Evolutionary conservation across 2,888 invertebrate genomes (phyloP).

Genomic region (Quadroppia sp.): DNA sequence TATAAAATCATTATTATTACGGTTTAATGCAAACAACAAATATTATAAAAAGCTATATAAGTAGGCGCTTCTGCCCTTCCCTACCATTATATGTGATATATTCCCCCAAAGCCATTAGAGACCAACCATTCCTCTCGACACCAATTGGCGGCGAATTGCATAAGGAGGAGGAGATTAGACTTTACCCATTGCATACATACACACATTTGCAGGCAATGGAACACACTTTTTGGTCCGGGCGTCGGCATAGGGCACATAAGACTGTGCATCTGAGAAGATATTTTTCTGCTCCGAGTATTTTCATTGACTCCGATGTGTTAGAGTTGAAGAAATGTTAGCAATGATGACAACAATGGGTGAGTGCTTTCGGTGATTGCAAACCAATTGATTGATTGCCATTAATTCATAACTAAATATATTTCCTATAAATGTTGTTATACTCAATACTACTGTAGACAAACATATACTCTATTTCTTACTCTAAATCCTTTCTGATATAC

Average conservation of each 20-base stretch:
- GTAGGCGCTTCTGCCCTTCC: slow-evolving; percentile 1
- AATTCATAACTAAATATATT: background rate
- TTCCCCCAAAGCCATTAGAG: background rate
- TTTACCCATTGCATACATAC: background rate
- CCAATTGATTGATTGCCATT: background rate
- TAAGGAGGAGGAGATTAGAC: slow-evolving; percentile 16
- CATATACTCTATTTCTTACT: too few species aligned
- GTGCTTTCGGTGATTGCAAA: background rate
- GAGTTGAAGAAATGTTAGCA: slow-evolving; percentile 10
- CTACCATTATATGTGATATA: background rate
- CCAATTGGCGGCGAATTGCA: slow-evolving; percentile 20
- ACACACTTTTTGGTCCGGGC: background rate
- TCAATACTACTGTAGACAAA: too few species aligned
- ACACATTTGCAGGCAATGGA: background rate
- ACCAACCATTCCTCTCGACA: background rate
- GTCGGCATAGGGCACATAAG: background rate
- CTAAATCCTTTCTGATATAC: too few species aligned
- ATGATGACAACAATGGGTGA: slow-evolving; percentile 19
- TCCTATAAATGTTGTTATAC: too few species aligned
- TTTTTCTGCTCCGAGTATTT: slow-evolving; percentile 1
- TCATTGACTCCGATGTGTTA: background rate
- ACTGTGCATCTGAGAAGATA: background rate
- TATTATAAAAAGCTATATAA: slow-evolving; percentile 8
- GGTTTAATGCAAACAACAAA: slow-evolving; percentile 4
- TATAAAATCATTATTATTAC: background rate